phyloP scores from a whole-genome alignment of 2,888 invertebrate genomes.

The Bembecia ichneumoniformis region DNA sequence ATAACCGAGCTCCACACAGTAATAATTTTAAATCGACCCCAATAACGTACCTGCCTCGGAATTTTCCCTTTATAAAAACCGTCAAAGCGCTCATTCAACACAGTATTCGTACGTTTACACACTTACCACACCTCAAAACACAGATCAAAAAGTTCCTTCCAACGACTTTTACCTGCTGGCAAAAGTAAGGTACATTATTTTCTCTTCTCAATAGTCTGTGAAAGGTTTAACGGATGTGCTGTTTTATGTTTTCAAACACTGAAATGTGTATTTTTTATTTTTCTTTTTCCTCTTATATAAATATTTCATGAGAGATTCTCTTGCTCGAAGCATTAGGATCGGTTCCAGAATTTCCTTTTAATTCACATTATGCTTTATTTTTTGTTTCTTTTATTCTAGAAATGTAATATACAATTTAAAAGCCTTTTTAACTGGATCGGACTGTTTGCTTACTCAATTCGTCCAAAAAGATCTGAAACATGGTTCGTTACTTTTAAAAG shows the following conservation, averaged over 20 bases:
- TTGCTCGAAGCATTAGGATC: not conserved
- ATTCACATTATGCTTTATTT: no score
- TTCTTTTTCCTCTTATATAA: constrained; percentile 1
- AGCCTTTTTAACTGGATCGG: no score
- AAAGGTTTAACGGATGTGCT: not conserved
- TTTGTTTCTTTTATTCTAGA: no score
- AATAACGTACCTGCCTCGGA: not conserved
- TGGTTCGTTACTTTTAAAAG: no score
- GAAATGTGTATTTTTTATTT: not conserved
- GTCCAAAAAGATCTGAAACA: no score
- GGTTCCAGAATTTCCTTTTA: no score
- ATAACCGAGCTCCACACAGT: not conserved
- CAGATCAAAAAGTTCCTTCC: not conserved
- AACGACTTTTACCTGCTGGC: not conserved
- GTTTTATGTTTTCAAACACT: not conserved
- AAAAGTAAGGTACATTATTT: not conserved
- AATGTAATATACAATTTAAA: no score
- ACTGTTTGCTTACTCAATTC: no score
- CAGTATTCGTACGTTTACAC: not conserved
- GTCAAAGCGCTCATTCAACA: not conserved
- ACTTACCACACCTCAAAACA: not conserved
- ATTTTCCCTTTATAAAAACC: not conserved
- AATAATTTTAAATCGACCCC: not conserved
- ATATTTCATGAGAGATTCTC: constrained; percentile 5
- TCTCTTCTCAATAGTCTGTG: not conserved